phyloP scores from a whole-genome alignment of 2,797 vertebrate species.

The Liasis olivaceus region DNA sequence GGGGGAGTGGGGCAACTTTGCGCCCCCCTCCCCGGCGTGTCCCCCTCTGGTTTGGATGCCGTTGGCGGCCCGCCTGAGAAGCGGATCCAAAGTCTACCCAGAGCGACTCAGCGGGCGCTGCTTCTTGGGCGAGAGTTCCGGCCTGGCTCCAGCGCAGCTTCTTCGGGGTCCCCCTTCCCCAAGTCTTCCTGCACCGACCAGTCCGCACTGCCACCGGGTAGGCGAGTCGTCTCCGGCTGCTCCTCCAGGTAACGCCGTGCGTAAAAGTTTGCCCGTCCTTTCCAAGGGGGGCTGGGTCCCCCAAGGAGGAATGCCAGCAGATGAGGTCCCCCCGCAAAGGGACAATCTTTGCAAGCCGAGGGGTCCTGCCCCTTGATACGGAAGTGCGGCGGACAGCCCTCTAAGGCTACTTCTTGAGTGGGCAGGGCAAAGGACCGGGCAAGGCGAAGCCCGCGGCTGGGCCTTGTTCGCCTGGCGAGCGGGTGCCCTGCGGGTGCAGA shows the following conservation, averaged over 20 bases:
- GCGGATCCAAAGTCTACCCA: background rate
- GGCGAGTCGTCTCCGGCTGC: background rate
- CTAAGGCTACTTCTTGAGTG: background rate
- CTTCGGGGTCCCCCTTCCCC: background rate
- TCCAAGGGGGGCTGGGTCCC: background rate
- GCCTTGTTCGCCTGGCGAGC: background rate
- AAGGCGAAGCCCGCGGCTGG: background rate
- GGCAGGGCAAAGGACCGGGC: background rate
- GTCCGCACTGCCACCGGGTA: too few species aligned
- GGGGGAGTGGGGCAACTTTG: background rate
- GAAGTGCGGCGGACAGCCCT: background rate
- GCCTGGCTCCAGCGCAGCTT: too few species aligned
- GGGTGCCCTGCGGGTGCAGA: background rate
- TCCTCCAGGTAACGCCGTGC: background rate
- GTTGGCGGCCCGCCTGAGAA: background rate
- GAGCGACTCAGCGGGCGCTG: background rate
- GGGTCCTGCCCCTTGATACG: background rate
- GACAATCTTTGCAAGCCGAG: background rate
- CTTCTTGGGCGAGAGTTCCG: background rate
- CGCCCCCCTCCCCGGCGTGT: background rate
- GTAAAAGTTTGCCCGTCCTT: background rate
- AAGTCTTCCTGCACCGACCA: background rate
- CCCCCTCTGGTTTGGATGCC: background rate
- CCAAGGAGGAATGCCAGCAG: background rate
- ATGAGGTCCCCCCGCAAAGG: background rate